Evolutionary conservation across 2,888 invertebrate genomes (phyloP).

Genomic region (Micropterix aruncella): DNA sequence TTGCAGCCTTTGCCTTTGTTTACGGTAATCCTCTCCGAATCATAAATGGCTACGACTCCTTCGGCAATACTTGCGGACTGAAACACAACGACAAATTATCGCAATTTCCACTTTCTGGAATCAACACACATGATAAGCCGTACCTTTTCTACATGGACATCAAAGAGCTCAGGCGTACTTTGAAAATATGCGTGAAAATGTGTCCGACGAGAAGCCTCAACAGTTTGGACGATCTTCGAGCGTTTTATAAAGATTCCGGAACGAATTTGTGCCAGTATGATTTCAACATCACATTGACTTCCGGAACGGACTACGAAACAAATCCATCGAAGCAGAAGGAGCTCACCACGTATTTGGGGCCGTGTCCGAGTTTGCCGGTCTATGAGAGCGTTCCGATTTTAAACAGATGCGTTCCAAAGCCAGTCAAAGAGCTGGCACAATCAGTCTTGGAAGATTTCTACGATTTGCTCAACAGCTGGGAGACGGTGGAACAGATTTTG

Average conservation of each 20-base stretch:
- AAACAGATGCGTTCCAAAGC: slow-evolving; percentile 76
- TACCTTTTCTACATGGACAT: slow-evolving; percentile 77
- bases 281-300: slow-evolving; percentile 40
- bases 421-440: slow-evolving; percentile 47
- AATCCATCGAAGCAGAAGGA: slow-evolving; percentile 17
- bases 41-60: slow-evolving; percentile 86
- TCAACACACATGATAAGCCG: slow-evolving; percentile 64
- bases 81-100: slow-evolving; percentile 61
- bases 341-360: slow-evolving; percentile 42
- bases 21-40: slow-evolving; percentile 77
- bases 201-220: slow-evolving; percentile 61
- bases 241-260: slow-evolving; percentile 58
- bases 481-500: slow-evolving; percentile 75
- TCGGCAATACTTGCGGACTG: slow-evolving; percentile 88
- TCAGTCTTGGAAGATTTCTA: slow-evolving; percentile 59
- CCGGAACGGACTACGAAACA: slow-evolving; percentile 23
- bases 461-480: slow-evolving; percentile 74
- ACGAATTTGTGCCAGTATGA: slow-evolving; percentile 68
- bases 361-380: slow-evolving; percentile 69
- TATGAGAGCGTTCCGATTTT: slow-evolving; percentile 65
- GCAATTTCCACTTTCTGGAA: slow-evolving; percentile 62
- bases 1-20: slow-evolving; percentile 77
- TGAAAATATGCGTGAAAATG: slow-evolving; percentile 80
- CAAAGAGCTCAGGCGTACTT: slow-evolving; percentile 54
- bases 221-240: slow-evolving; percentile 49